Evolutionary conservation across 2,888 invertebrate genomes (phyloP).

Genomic region (Argyresthia albistria): DNA sequence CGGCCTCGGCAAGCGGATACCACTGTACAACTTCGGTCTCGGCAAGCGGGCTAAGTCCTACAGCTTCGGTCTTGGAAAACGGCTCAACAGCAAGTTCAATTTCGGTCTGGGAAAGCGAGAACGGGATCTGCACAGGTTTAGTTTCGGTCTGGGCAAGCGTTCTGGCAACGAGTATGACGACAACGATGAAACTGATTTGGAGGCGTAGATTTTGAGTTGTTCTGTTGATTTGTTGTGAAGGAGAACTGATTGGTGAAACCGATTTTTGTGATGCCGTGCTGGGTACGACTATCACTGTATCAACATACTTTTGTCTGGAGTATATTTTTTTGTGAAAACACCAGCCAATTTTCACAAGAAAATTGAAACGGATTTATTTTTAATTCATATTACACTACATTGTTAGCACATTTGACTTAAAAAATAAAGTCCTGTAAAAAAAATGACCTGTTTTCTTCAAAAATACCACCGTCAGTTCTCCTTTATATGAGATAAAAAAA

Average conservation of each 20-base stretch:
- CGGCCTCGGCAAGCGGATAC: slow-evolving; percentile 57
- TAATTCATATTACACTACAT: neutral
- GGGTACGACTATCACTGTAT: neutral
- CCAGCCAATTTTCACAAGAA: slow-evolving; percentile 52
- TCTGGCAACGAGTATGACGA: slow-evolving; percentile 37
- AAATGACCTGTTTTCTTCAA: neutral
- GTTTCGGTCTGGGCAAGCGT: slow-evolving; percentile 72
- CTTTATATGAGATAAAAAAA: slow-evolving; percentile 15
- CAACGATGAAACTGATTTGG: slow-evolving; percentile 31
- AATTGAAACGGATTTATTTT: neutral
- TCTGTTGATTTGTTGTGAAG: neutral
- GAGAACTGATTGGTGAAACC: neutral
- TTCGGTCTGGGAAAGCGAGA: slow-evolving; percentile 72
- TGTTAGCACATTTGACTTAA: neutral
- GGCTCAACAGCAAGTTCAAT: slow-evolving; percentile 64
- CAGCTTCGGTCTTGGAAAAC: slow-evolving; percentile 60
- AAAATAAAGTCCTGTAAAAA: too few relatives aligned
- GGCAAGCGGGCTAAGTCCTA: slow-evolving; percentile 38
- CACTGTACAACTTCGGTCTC: slow-evolving; percentile 40
- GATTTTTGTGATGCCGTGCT: neutral
- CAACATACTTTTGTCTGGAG: neutral
- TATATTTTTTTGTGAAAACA: slow-evolving; percentile 38
- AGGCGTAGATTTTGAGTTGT: slow-evolving; percentile 28
- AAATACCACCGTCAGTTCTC: slow-evolving; percentile 1
- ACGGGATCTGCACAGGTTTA: slow-evolving; percentile 61